These are phyloP conservation scores for Pelodytes ibericus DNA, from an alignment of 2,797 vertebrate genomes.

Conservation along the genomic window DNA sequence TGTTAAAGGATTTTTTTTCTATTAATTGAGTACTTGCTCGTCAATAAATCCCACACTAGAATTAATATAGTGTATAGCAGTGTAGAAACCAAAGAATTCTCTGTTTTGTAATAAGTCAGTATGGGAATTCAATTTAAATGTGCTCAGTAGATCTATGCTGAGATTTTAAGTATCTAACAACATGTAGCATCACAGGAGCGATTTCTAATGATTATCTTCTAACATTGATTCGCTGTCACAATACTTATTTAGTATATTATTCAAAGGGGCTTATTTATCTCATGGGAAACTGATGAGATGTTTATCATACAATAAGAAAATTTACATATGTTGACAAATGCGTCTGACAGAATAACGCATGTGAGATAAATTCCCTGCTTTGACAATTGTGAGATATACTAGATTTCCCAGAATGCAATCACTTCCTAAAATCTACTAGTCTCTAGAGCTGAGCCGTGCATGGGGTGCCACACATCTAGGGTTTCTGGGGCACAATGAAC, in stretches of 20 bases:
- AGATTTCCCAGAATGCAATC: too few relatives aligned
- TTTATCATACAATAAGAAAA: slow-evolving; percentile 15
- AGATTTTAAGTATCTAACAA: not conserved
- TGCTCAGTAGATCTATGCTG: not conserved
- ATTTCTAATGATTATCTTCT: not conserved
- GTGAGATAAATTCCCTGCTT: too few relatives aligned
- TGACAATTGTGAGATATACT: too few relatives aligned
- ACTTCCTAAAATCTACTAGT: too few relatives aligned
- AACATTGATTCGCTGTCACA: not conserved
- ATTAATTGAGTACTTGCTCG: not conserved
- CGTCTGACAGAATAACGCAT: too few relatives aligned
- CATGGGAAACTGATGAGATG: slow-evolving; percentile 13
- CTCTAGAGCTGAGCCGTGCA: too few relatives aligned
- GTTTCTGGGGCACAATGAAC: too few relatives aligned
- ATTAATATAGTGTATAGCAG: not conserved
- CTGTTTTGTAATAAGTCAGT: not conserved
- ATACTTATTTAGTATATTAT: slow-evolving; percentile 7
- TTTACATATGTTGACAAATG: slow-evolving; percentile 36
- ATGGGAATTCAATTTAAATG: not conserved
- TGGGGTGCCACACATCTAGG: too few relatives aligned
- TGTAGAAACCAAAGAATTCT: not conserved
- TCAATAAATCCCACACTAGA: not conserved
- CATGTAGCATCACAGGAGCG: not conserved
- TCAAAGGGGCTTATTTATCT: slow-evolving; percentile 40
- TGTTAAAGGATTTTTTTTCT: too few relatives aligned